A percentile compares a stretch with the other conserved stretches of the same genome.
Evolutionary conservation across 2,888 invertebrate genomes (phyloP).

Genomic region (Eurois occulta): DNA sequence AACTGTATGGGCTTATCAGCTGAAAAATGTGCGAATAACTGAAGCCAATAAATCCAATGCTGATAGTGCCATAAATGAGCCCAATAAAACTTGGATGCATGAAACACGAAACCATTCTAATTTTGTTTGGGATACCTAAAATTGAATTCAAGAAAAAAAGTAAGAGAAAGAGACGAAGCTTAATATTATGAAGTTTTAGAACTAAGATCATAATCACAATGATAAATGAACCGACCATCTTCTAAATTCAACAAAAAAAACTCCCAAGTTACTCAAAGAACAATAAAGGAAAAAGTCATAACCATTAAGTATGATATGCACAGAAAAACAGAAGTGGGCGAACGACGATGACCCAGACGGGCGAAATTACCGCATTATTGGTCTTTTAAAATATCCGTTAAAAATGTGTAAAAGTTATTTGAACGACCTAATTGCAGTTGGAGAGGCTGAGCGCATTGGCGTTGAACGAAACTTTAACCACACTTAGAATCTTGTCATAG

Average conservation of each 20-base stretch:
- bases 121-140: background rate
- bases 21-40: background rate
- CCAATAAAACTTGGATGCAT: background rate
- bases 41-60: background rate
- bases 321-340: conserved; percentile 48
- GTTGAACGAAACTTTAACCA: background rate
- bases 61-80: background rate
- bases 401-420: conserved; percentile 40
- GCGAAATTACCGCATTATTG: conserved; percentile 50
- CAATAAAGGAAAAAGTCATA: conserved; percentile 34
- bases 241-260: conserved; percentile 2
- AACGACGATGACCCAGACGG: conserved; percentile 52
- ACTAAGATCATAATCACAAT: background rate
- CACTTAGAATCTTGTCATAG: background rate
- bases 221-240: background rate
- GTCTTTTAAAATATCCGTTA: conserved; percentile 33
- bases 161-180: background rate
- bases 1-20: background rate
- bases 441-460: background rate
- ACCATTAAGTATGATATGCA: conserved; percentile 29
- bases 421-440: conserved; percentile 21
- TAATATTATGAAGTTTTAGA: too few relatives aligned
- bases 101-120: background rate
- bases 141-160: background rate
- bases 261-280: background rate